These are phyloP conservation scores for Myripristis jacobus DNA, from an alignment of 2,797 vertebrate genomes.

Conservation along the genomic window DNA sequence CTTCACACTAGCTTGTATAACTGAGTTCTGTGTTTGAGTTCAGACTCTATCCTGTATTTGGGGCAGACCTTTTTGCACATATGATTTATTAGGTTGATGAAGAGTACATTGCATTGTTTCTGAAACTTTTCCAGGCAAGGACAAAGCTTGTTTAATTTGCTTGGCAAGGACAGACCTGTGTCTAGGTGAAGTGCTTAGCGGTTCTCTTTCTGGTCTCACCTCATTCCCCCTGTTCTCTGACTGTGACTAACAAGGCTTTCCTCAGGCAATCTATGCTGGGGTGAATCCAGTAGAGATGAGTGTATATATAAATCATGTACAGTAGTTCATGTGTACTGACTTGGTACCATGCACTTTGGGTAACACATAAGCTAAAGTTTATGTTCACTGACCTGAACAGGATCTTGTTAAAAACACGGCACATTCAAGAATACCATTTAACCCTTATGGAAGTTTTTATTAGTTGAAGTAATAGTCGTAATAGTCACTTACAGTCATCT, in stretches of 20 bases:
- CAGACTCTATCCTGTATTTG: slow-evolving; percentile 30
- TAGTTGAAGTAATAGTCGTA: slow-evolving; percentile 5
- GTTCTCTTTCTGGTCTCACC: slow-evolving; percentile 54
- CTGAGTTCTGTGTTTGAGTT: slow-evolving; percentile 61
- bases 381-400: background rate
- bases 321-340: slow-evolving; percentile 36
- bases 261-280: slow-evolving; percentile 51
- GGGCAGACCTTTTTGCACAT: slow-evolving; percentile 63
- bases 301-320: slow-evolving; percentile 47
- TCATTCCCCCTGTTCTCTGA: slow-evolving; percentile 53
- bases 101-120: slow-evolving; percentile 61
- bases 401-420: slow-evolving; percentile 1
- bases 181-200: slow-evolving; percentile 53
- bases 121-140: slow-evolving; percentile 69
- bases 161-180: slow-evolving; percentile 71
- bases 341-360: slow-evolving; percentile 8
- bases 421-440: background rate
- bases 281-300: slow-evolving; percentile 42
- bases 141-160: slow-evolving; percentile 72
- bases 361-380: slow-evolving; percentile 6
- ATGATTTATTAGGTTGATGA: slow-evolving; percentile 64
- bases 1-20: slow-evolving; percentile 11
- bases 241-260: slow-evolving; percentile 69
- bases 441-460: background rate
- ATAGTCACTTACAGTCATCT: slow-evolving; percentile 21